Conservation (phyloP, 2,113 vertebrate genomes). For the Hemiprocne comata region DNA sequence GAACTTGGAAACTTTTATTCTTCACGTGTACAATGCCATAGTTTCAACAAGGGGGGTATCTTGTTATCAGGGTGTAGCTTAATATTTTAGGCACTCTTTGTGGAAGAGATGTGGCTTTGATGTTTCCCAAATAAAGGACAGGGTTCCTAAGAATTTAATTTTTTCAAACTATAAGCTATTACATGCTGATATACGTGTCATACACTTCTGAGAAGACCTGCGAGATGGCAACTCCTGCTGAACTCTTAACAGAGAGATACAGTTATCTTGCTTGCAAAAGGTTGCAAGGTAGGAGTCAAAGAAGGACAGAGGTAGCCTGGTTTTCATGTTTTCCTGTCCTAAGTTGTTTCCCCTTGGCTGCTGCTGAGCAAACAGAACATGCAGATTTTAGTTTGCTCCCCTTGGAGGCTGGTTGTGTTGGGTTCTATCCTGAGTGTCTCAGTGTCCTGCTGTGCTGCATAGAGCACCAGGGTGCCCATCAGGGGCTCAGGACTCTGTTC, state of each 20-base stretch:
- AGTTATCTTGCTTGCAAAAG: not conserved
- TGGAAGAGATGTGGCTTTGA: not conserved
- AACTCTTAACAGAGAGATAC: not conserved
- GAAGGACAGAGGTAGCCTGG: not conserved
- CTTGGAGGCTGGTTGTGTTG: accelerated
- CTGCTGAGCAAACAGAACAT: not conserved
- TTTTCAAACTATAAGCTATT: not conserved
- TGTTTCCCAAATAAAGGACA: not conserved
- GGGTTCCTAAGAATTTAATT: not conserved
- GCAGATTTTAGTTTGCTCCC: not conserved
- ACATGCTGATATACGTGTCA: not conserved
- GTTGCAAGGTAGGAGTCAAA: not conserved
- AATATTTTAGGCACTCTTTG: not conserved
- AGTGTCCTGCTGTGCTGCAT: not conserved
- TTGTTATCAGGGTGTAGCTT: not conserved
- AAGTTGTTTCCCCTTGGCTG: not conserved
- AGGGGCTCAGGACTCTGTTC: not conserved
- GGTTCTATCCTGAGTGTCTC: not conserved
- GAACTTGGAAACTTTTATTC: not conserved
- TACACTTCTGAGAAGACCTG: accelerated
- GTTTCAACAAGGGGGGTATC: not conserved
- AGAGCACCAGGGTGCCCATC: not conserved
- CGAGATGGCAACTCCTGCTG: accelerated
- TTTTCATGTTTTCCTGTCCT: not conserved
- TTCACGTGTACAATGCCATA: not conserved